Evolutionary conservation across 2,888 invertebrate species (phyloP), one percentile per base, ranked within the genome.

Genomic region (Branchellion lobata): DNA sequence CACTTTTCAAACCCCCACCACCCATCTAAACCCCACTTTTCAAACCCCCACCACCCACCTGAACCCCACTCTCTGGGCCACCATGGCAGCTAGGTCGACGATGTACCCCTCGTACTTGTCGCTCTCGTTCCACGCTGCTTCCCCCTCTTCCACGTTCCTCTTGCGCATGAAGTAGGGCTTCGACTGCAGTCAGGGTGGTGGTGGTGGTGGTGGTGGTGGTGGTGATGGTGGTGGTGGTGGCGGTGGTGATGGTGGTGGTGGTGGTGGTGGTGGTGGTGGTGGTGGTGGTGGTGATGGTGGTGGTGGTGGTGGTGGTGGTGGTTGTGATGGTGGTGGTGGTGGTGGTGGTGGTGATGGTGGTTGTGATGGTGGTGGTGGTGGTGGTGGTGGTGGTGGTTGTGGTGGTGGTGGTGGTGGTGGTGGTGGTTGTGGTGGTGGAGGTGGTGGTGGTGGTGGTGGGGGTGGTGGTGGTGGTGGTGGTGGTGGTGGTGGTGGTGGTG

Each of bases 51-150:
- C n/a, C n/a, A 36, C 86, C 86, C 83, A 88, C 87, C n/a, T 57
- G 61, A 57, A 57, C 11, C 85, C 84, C 21, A 87, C 86, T 79
- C 85, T 83, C 57, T 83, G 80, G 0, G 87, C 85, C 29, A 89
- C 85, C 71, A 85, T 84, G 71, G 84, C 81, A 11, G 88, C 85
- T 11, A 89, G 82, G 82, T 89, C 88, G n/a, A 87, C 86, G 82
- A 88, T 88, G 84, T 86, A 89, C 11, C 88, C 89, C 80, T 87
- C 86, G 83, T 88, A 88, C 85, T 94, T 94, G 85, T 95, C 94
- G 79, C 94, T 93, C 1, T 95, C 95, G 93, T 95, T 94, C 2
- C 83, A 81, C 1, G 84, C 84, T 47, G 81, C 82, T 1, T 85
- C 85, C 73, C 85, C 83, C 24, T 83, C 83, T 24, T 71, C 61